Conservation (phyloP, 2,888 invertebrate species). For the Julus scanicus region DNA sequence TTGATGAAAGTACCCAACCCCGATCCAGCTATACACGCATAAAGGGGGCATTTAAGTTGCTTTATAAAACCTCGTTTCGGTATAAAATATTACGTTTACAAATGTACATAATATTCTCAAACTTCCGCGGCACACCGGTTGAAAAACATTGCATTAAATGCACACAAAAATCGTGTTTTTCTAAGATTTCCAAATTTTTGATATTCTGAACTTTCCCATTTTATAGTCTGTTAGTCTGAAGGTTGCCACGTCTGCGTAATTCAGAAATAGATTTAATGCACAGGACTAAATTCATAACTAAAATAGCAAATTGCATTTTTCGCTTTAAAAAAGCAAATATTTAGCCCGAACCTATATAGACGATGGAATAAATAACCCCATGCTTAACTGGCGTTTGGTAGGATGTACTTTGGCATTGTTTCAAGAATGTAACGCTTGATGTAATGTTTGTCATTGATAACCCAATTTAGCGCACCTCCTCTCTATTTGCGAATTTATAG, state of each 20-base stretch:
- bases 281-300: neutral
- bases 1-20: too few species aligned
- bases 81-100: too few species aligned
- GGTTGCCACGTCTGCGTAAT: neutral
- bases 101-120: too few species aligned
- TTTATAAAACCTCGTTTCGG: too few species aligned
- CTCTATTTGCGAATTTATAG: neutral
- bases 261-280: neutral
- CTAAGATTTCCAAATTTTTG: neutral
- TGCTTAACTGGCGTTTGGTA: neutral
- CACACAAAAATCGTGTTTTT: neutral
- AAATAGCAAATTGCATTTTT: neutral
- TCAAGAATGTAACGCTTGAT: slow-evolving; percentile 31
- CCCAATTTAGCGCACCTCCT: neutral
- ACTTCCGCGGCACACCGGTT: too few species aligned
- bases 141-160: neutral
- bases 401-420: neutral
- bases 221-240: neutral
- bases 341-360: neutral
- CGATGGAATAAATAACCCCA: neutral
- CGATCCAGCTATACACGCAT: too few species aligned
- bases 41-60: too few species aligned
- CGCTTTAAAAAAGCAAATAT: neutral
- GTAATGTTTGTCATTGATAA: slow-evolving; percentile 18
- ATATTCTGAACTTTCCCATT: neutral